Percentiles rank a stretch among this genome's conserved stretches.
phyloP scores from a whole-genome alignment of 2,113 vertebrate species.

The Festucalex cinctus region DNA sequence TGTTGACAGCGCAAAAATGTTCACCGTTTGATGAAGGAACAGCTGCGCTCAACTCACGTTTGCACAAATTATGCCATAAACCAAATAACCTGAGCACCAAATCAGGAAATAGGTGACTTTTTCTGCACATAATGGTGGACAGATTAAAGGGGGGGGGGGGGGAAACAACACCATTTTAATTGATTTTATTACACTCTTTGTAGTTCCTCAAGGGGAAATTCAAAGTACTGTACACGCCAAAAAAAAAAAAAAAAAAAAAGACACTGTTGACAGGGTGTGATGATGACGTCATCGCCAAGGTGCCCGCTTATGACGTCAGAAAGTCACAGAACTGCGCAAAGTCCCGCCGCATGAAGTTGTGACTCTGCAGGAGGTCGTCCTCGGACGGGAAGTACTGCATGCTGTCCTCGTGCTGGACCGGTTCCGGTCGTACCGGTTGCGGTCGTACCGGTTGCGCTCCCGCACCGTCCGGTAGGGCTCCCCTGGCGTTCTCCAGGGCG shows the following conservation, averaged over 20 bases:
- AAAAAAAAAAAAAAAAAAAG: too few species aligned
- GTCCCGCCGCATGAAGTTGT: slow-evolving; percentile 85
- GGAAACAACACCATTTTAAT: not conserved
- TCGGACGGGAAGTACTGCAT: slow-evolving; percentile 85
- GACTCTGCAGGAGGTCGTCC: slow-evolving; percentile 80
- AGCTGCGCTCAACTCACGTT: not conserved
- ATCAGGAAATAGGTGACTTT: slow-evolving; percentile 5
- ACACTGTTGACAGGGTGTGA: not conserved
- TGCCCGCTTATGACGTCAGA: slow-evolving; percentile 51
- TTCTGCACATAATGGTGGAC: not conserved
- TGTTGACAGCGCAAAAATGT: not conserved
- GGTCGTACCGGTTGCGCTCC: slow-evolving; percentile 28
- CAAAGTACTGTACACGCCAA: not conserved
- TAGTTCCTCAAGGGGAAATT: not conserved
- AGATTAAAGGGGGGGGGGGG: too few species aligned
- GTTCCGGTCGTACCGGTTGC: slow-evolving; percentile 24
- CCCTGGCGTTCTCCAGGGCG: slow-evolving; percentile 82
- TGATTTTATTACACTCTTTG: not conserved
- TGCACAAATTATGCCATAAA: not conserved
- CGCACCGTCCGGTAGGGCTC: slow-evolving; percentile 76
- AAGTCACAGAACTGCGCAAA: slow-evolving; percentile 82
- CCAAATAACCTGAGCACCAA: not conserved
- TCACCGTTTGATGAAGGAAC: not conserved
- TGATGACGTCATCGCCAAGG: not conserved
- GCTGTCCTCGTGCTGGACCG: slow-evolving; percentile 74